Percentiles rank a stretch among this genome's conserved stretches.
Conservation (phyloP, 2,888 invertebrate genomes). For the Athrips mouffetella region DNA sequence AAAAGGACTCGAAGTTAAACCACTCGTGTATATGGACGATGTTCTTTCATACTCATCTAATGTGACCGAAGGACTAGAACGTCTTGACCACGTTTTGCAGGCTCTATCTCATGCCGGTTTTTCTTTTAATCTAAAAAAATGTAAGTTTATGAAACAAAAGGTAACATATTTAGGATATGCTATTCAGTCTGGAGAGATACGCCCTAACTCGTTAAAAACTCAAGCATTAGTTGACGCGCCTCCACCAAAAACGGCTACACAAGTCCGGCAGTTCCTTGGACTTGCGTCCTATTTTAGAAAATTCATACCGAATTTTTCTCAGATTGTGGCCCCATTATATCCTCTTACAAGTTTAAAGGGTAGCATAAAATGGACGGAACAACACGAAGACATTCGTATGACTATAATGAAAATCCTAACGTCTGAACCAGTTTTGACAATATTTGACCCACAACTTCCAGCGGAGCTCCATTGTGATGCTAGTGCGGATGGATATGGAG, state of each 20-base stretch:
- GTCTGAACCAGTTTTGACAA: slow-evolving; percentile 5
- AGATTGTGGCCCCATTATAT: slow-evolving; percentile 17
- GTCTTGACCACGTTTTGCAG: neutral
- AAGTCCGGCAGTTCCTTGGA: slow-evolving; percentile 12
- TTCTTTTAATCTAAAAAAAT: no score
- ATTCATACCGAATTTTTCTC: slow-evolving; percentile 20
- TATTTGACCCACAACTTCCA: no score
- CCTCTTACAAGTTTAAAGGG: neutral
- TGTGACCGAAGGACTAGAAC: neutral
- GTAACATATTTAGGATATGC: slow-evolving; percentile 21
- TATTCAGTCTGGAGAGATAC: slow-evolving; percentile 15
- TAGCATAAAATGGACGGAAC: slow-evolving; percentile 3
- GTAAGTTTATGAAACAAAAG: slow-evolving; percentile 22
- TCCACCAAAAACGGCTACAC: no score
- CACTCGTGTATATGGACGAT: slow-evolving; percentile 13
- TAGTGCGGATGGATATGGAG: slow-evolving; percentile 28
- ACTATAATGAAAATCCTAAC: slow-evolving; percentile 4
- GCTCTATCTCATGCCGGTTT: neutral
- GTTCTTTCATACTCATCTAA: neutral
- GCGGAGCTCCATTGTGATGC: slow-evolving; percentile 29
- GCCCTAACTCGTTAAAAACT: slow-evolving; percentile 22
- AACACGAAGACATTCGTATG: slow-evolving; percentile 5
- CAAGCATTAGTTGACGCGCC: slow-evolving; percentile 19
- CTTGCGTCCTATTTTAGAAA: slow-evolving; percentile 19
- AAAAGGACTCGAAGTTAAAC: slow-evolving; percentile 9